Evolutionary conservation across 1,140 invertebrate species (phyloP), one percentile per base, ranked within the genome.

Genomic region (Macrocentrus cingulum): DNA sequence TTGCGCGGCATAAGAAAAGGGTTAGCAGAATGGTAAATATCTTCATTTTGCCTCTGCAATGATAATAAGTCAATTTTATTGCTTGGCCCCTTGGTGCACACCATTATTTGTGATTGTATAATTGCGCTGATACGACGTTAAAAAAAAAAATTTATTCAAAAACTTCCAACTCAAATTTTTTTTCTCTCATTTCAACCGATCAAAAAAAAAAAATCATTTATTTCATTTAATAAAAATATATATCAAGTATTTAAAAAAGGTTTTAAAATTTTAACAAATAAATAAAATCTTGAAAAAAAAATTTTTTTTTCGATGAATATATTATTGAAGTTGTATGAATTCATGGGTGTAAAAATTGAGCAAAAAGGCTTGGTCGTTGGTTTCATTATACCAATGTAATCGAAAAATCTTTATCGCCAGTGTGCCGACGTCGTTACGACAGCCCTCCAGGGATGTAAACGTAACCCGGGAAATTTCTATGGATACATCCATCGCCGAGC

Each of bases 321-420:
- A n/a, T n/a, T n/a, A n/a, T n/a, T n/a, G n/a, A n/a, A n/a, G n/a
- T n/a, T n/a, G n/a, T n/a, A n/a, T n/a, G n/a, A n/a, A n/a, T n/a
- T n/a, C n/a, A n/a, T n/a, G n/a, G n/a, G 9, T 29, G 25, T 29
- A 29, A 29, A 9, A 29, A 9, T 5, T 4, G 9, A 29, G 25
- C 25, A 4, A 9, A 29, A 29, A 29, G 25, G 25, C 25, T 5
- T 29, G 4, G 25, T 29, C 25, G 25, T 18, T 44, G 4, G 51
- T 54, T 54, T 54, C 51, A 54, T 54, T 54, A n/a, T n/a, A 49
- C 39, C 52, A 51, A 56, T 36, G 59, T 61, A 61, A 61, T 57
- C 59, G 59, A 61, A 61, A 57, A 61, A 57, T 61, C 54, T 61
- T 61, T 57, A 61, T 61, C 59, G 36, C 49, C 50, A 13, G 18